Evolutionary conservation across 2,113 vertebrate species (phyloP).

Genomic region (Nothobranchius kuhntae): DNA sequence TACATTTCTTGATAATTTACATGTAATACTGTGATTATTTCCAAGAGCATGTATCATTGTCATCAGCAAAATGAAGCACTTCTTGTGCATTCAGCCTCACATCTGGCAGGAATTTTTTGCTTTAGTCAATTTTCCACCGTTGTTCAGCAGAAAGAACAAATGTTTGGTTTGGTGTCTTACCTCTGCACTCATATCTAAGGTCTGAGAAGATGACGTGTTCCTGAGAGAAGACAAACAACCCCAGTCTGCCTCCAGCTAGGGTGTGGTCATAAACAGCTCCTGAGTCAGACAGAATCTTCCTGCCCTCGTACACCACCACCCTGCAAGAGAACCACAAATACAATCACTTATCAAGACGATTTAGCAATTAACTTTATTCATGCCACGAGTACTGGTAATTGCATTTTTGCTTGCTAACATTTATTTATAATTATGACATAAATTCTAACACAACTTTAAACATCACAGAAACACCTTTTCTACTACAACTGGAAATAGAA

Average conservation of each 20-base stretch:
- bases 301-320: slow-evolving; percentile 93
- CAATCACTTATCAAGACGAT: background rate
- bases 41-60: no score
- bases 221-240: slow-evolving; percentile 97
- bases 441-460: no score
- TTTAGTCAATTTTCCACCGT: background rate
- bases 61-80: no score
- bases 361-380: no score
- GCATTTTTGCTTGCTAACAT: no score
- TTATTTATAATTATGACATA: no score
- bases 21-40: no score
- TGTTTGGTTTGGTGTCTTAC: slow-evolving; percentile 70
- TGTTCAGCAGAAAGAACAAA: background rate
- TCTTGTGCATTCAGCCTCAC: no score
- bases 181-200: slow-evolving; percentile 96
- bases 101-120: background rate
- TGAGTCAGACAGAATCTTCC: slow-evolving; percentile 92
- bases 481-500: no score
- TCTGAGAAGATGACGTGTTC: slow-evolving; percentile 97
- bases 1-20: no score
- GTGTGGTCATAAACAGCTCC: slow-evolving; percentile 93
- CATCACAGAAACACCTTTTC: no score
- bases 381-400: no score
- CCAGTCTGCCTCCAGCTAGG: slow-evolving; percentile 90
- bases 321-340: slow-evolving; percentile 63